Conservation (phyloP, 1,140 invertebrate genomes). For the Riptortus pedestris region DNA sequence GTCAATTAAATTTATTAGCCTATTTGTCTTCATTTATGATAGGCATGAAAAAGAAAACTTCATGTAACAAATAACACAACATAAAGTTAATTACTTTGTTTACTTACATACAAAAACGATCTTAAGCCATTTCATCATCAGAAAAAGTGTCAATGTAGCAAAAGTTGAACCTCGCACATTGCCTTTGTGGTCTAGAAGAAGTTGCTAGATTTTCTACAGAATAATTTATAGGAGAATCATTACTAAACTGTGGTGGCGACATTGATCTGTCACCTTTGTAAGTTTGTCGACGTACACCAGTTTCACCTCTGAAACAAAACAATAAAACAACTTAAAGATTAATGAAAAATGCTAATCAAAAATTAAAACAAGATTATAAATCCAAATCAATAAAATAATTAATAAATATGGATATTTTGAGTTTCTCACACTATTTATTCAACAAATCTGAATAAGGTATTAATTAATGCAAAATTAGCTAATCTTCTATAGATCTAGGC, state of each 20-base stretch:
- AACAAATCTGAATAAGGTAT: background rate
- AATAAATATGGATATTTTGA: background rate
- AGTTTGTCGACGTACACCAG: background rate
- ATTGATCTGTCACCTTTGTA: constrained; percentile 21
- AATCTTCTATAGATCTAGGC: too few species aligned
- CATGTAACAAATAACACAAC: too few species aligned
- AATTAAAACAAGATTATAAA: too few species aligned
- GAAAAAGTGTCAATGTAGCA: constrained; percentile 33
- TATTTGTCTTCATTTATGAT: too few species aligned
- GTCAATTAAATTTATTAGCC: too few species aligned
- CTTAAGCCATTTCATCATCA: constrained; percentile 31
- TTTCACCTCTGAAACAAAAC: background rate
- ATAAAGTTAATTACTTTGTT: too few species aligned
- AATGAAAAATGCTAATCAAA: background rate
- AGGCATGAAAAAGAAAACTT: too few species aligned
- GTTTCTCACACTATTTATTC: background rate
- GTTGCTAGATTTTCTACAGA: constrained; percentile 26
- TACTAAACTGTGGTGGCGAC: constrained; percentile 19
- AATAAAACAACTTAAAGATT: background rate
- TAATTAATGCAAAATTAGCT: background rate
- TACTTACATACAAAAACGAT: too few species aligned
- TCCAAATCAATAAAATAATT: too few species aligned
- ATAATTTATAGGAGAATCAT: constrained; percentile 25
- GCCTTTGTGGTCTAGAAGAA: constrained; percentile 32
- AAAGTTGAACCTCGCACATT: constrained; percentile 33